Evolutionary conservation across 2,797 vertebrate genomes (phyloP).

Genomic region (Parauchenoglanis ngamensis): DNA sequence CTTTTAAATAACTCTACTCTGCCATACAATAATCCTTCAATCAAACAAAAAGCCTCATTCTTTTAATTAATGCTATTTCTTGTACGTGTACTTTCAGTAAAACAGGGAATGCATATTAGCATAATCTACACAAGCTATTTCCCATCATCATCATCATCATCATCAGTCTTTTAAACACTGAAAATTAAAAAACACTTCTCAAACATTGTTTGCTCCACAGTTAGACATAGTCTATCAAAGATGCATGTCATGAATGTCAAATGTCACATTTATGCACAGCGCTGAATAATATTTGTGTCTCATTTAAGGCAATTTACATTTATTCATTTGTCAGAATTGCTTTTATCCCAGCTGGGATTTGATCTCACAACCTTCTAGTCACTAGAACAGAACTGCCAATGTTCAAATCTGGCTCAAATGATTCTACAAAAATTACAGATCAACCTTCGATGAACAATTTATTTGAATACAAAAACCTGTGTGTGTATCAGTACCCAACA

Average conservation of each 20-base stretch:
- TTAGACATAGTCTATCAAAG: not conserved
- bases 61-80: not conserved
- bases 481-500: not conserved
- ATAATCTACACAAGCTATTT: not conserved
- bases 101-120: not conserved
- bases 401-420: not conserved
- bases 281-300: not conserved
- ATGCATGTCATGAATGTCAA: not conserved
- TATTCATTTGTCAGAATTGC: not conserved
- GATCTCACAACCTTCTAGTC: not conserved
- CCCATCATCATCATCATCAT: not conserved
- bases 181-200: conserved; percentile 7
- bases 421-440: not conserved
- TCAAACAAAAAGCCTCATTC: not conserved
- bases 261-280: not conserved
- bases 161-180: not conserved
- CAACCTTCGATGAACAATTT: too few species aligned
- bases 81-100: not conserved
- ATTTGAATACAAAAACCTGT: too few species aligned
- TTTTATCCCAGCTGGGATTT: not conserved
- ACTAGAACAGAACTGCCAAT: not conserved
- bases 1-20: not conserved
- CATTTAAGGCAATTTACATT: conserved; percentile 16
- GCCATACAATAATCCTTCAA: not conserved
- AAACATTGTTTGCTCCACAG: not conserved